These are phyloP conservation scores for Odontamblyopus rebecca DNA, from an alignment of 2,797 vertebrate genomes.

Conservation along the genomic window DNA sequence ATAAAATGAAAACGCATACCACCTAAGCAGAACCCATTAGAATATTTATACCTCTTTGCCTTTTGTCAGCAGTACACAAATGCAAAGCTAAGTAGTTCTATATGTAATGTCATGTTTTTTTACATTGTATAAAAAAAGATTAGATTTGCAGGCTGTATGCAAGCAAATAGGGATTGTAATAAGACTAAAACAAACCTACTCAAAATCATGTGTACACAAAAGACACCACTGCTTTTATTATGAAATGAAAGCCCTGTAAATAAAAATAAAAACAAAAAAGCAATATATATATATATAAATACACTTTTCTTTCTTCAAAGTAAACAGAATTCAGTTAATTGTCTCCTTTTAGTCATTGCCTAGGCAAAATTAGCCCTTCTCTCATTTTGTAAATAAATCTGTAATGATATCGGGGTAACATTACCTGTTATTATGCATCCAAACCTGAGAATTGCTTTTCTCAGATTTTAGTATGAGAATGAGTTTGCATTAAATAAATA, in stretches of 20 bases:
- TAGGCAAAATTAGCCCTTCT: neutral
- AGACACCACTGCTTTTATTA: neutral
- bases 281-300: neutral
- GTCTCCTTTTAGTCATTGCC: neutral
- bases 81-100: neutral
- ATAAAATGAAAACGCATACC: neutral
- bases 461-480: neutral
- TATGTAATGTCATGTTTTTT: neutral
- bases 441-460: neutral
- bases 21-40: constrained; percentile 6
- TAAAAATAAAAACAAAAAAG: neutral
- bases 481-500: neutral
- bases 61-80: neutral
- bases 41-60: constrained; percentile 3
- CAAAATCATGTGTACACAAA: neutral
- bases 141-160: neutral
- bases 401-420: neutral
- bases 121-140: neutral
- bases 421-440: neutral
- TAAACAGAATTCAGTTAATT: neutral
- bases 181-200: neutral
- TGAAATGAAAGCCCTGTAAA: neutral
- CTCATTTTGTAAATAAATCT: neutral
- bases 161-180: neutral
- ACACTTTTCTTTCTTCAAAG: neutral